Evolutionary conservation across 2,888 invertebrate species (phyloP).

Genomic region (Cancer borealis): DNA sequence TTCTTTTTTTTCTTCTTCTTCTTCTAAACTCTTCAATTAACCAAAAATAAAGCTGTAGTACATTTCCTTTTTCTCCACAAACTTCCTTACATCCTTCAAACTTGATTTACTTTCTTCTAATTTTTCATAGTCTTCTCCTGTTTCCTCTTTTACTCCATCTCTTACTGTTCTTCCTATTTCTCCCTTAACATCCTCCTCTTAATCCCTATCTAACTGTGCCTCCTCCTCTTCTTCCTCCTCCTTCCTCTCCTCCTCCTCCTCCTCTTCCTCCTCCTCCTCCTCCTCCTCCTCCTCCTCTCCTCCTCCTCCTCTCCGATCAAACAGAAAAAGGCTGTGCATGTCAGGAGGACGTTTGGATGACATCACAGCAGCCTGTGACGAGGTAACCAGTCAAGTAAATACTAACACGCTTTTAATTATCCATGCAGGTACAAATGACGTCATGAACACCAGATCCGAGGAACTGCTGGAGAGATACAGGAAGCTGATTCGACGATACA

Average conservation of each 20-base stretch:
- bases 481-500: no score
- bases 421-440: no score
- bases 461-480: no score
- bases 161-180: neutral
- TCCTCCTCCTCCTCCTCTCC: slow-evolving; percentile 20
- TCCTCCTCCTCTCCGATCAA: no score
- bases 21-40: neutral
- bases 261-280: slow-evolving; percentile 6
- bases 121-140: neutral
- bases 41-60: no score
- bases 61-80: neutral
- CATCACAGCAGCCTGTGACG: no score
- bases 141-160: neutral
- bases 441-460: no score
- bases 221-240: neutral
- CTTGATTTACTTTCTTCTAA: neutral
- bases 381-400: no score
- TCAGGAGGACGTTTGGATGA: no score
- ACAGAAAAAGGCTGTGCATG: no score
- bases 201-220: neutral
- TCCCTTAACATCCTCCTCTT: neutral
- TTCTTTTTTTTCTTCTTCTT: neutral
- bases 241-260: no score
- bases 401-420: no score
- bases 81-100: neutral